Percentiles rank a stretch among this genome's conserved stretches.
Conservation (phyloP, 2,888 invertebrate species). For the Drosophila austrosaltans region DNA sequence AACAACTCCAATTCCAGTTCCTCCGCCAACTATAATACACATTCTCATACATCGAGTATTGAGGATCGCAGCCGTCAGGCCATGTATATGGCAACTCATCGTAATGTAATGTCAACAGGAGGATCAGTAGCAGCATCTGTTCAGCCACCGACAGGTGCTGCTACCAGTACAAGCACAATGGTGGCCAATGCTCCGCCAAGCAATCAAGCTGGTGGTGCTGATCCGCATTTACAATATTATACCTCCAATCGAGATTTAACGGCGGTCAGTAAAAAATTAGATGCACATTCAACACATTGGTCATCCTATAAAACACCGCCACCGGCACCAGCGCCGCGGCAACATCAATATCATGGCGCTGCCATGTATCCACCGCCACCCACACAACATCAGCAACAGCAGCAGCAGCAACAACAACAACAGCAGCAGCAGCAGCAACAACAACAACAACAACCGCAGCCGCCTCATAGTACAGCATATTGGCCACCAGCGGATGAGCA, state of each 20-base stretch:
- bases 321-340: constrained; percentile 33
- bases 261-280: constrained; percentile 53
- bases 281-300: constrained; percentile 47
- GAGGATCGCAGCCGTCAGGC: constrained; percentile 35
- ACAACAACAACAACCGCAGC: constrained; percentile 20
- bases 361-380: constrained; percentile 38
- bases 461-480: constrained; percentile 42
- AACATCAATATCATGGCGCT: constrained; percentile 37
- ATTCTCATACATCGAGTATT: constrained; percentile 17
- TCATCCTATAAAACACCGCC: constrained; percentile 56
- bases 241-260: constrained; percentile 66
- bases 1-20: constrained; percentile 35
- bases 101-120: constrained; percentile 3
- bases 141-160: constrained; percentile 49
- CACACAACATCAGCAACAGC: constrained; percentile 15
- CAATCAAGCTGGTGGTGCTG: constrained; percentile 36
- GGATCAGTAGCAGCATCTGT: constrained; percentile 49
- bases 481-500: constrained; percentile 62
- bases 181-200: constrained; percentile 36
- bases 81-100: constrained; percentile 49
- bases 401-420: constrained; percentile 18
- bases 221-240: constrained; percentile 70
- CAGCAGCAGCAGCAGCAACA: constrained; percentile 20
- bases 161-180: constrained; percentile 27
- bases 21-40: constrained; percentile 29